Evolutionary conservation across 2,797 vertebrate genomes (phyloP).

Genomic region (Morus bassanus): DNA sequence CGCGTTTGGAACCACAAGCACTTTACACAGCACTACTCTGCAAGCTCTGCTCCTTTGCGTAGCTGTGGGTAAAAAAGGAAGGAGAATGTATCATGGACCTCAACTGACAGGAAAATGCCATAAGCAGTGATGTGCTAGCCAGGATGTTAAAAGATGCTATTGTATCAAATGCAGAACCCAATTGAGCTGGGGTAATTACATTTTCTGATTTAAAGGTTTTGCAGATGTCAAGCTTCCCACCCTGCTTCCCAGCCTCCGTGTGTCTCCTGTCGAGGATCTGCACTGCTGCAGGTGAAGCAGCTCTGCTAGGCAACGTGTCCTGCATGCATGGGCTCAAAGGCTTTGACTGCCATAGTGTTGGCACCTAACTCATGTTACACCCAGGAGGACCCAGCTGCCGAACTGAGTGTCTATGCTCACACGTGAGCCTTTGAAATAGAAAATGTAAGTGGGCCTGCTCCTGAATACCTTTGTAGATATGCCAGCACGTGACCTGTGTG

Average conservation of each 20-base stretch:
- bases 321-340: background rate
- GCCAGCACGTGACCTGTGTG: background rate
- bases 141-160: conserved; percentile 30
- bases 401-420: background rate
- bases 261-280: background rate
- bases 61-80: conserved; percentile 48
- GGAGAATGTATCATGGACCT: background rate
- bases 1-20: conserved; percentile 43
- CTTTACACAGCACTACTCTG: conserved; percentile 44
- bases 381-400: background rate
- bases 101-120: background rate
- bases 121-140: conserved; percentile 37
- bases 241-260: background rate
- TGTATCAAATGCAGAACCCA: conserved; percentile 25
- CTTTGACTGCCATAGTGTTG: background rate
- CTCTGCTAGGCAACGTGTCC: background rate
- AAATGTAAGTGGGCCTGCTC: background rate
- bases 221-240: background rate
- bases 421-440: background rate
- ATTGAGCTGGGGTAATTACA: background rate
- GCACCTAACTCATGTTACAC: background rate
- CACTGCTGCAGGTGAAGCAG: background rate
- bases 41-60: conserved; percentile 53
- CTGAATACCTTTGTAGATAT: background rate
- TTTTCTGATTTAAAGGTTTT: background rate